A percentile compares a stretch with the other conserved stretches of the same genome.
These are phyloP conservation scores for Heliconius congener DNA, from an alignment of 1,140 invertebrate genomes.

Conservation along the genomic window DNA sequence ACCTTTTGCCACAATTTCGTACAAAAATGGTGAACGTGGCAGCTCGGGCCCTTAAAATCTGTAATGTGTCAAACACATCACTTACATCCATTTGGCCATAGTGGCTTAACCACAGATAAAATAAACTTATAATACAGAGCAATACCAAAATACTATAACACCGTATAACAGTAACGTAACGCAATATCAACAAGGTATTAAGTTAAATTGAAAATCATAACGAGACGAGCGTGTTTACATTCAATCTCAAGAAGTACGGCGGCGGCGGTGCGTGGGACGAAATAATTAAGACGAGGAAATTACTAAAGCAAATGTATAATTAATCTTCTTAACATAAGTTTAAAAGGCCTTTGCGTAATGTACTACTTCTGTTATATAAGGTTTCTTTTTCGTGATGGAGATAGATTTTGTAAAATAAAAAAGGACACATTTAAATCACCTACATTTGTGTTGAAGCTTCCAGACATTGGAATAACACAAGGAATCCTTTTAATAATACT, in stretches of 20 bases:
- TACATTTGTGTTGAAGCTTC: no score
- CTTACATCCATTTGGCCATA: no score
- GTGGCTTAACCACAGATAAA: no score
- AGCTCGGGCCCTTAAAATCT: no score
- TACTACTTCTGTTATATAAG: neutral
- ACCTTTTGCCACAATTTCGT: no score
- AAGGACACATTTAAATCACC: no score
- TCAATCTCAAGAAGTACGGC: constrained; percentile 12
- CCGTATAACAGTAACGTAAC: neutral
- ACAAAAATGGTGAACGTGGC: no score
- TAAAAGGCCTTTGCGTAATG: neutral
- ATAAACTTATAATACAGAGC: no score
- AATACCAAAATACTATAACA: neutral
- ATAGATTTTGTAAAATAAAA: no score
- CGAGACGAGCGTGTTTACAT: constrained; percentile 18
- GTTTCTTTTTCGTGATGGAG: neutral
- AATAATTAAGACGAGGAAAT: constrained; percentile 4
- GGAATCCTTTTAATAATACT: no score
- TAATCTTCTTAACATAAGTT: constrained; percentile 14
- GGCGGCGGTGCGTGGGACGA: neutral
- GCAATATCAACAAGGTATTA: constrained; percentile 1
- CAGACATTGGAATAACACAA: no score
- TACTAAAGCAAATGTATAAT: constrained; percentile 2
- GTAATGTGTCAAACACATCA: no score
- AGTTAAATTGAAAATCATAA: constrained; percentile 15